Conservation (phyloP, 30 jellyfish, hydroid and myxozoan species). For the Chrysaora quinquecirrha region DNA sequence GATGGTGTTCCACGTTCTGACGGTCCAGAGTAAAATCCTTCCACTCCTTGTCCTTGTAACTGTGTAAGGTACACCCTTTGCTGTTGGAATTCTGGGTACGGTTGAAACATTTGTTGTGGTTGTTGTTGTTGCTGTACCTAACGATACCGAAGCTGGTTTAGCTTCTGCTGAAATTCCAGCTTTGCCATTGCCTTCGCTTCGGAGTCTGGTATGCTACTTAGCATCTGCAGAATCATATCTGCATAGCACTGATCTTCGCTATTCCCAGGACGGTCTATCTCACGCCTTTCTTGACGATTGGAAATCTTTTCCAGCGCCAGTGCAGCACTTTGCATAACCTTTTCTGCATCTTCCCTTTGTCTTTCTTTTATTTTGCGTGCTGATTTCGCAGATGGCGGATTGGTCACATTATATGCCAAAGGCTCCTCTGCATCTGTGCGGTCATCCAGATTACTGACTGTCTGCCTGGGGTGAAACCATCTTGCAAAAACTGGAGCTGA, state of each 20-base stretch:
- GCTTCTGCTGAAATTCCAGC: conserved; percentile 58
- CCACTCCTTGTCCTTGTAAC: not conserved
- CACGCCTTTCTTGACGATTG: not conserved
- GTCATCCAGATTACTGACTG: no score
- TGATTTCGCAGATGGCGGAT: not conserved
- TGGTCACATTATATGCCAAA: no score
- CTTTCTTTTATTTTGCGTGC: not conserved
- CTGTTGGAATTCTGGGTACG: not conserved
- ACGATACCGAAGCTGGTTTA: conserved; percentile 24
- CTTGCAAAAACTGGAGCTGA: no score
- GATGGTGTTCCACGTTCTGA: not conserved
- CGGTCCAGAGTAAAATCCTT: not conserved
- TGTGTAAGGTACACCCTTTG: not conserved
- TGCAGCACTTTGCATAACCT: not conserved
- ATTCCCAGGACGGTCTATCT: not conserved
- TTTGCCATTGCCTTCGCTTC: conserved; percentile 43
- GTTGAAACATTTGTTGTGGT: no score
- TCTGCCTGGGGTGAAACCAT: no score
- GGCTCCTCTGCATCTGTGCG: no score
- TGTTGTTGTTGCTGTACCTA: no score
- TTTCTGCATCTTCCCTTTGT: not conserved
- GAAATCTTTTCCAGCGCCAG: not conserved
- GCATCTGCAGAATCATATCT: conserved; percentile 53
- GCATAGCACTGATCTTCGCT: conserved; percentile 49
- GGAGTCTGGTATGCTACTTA: conserved; percentile 27